Conservation (phyloP, 2,797 vertebrate genomes). For the Alectoris magna region DNA sequence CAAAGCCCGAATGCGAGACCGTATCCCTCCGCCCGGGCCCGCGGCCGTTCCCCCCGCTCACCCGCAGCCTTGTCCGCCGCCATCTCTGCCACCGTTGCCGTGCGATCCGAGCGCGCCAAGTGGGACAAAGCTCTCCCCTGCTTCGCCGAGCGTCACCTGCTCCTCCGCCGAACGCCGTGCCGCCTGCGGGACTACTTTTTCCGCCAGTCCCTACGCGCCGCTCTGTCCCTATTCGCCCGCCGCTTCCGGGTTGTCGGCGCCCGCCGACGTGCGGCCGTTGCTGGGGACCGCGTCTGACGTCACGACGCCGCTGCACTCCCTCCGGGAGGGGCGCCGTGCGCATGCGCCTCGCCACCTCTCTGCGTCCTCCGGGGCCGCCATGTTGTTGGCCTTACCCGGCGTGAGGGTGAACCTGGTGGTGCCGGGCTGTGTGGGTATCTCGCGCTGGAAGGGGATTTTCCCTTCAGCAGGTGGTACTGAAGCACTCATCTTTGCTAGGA, state of each 20-base stretch:
- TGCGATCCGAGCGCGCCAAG: too few relatives aligned
- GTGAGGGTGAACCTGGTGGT: too few relatives aligned
- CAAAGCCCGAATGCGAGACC: neutral
- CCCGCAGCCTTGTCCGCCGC: slow-evolving; percentile 82
- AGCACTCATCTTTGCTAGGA: too few relatives aligned
- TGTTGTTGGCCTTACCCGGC: neutral
- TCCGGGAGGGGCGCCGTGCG: too few relatives aligned
- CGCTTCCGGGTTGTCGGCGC: slow-evolving; percentile 52
- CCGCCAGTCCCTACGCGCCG: neutral
- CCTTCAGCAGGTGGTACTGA: too few relatives aligned
- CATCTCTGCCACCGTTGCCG: slow-evolving; percentile 53
- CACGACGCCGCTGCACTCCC: neutral
- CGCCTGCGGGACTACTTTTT: neutral
- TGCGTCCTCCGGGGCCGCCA: accelerated
- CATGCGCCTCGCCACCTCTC: accelerated
- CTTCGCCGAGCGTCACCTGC: neutral
- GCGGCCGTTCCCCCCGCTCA: slow-evolving; percentile 22
- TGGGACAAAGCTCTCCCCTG: neutral
- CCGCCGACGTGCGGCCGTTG: neutral
- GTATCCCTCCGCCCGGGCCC: neutral
- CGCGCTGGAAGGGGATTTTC: too few relatives aligned
- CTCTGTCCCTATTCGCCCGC: neutral
- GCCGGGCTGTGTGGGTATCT: too few relatives aligned
- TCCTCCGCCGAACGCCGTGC: neutral
- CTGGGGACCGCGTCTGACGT: neutral